Evolutionary conservation across 1,140 invertebrate genomes (phyloP).

Genomic region (Wiebesia pumilae): DNA sequence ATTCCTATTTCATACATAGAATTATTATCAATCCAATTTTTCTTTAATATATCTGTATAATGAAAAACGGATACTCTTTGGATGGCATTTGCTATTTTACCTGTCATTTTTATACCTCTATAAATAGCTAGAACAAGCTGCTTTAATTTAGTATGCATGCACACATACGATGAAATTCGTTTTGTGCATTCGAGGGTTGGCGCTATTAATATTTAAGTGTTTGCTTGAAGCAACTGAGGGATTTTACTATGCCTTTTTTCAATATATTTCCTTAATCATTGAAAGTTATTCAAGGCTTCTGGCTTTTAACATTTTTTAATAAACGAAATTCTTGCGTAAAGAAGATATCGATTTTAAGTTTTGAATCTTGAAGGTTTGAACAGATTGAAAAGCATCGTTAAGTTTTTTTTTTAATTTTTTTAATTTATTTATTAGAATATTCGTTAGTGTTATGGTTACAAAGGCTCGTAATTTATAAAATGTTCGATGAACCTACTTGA

Average conservation of each 20-base stretch:
- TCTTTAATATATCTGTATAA: not conserved
- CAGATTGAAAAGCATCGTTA: too few relatives aligned
- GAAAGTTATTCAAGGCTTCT: not conserved
- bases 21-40: not conserved
- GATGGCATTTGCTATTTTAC: not conserved
- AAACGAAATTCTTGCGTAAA: too few relatives aligned
- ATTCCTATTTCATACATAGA: not conserved
- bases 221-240: not conserved
- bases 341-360: too few relatives aligned
- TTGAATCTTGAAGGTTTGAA: too few relatives aligned
- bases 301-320: too few relatives aligned
- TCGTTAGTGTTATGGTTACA: too few relatives aligned
- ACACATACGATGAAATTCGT: not conserved
- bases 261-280: not conserved
- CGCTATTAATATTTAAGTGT: not conserved
- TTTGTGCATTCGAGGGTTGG: not conserved
- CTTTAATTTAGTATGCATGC: not conserved
- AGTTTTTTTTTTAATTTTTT: too few relatives aligned
- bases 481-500: too few relatives aligned
- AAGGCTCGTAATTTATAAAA: too few relatives aligned
- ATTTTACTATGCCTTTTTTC: not conserved
- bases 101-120: not conserved
- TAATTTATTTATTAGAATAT: too few relatives aligned
- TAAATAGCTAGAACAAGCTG: not conserved
- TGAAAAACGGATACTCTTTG: not conserved